These are phyloP conservation scores for Bostrychus sinensis DNA, from an alignment of 2,113 vertebrate genomes.

Conservation along the genomic window DNA sequence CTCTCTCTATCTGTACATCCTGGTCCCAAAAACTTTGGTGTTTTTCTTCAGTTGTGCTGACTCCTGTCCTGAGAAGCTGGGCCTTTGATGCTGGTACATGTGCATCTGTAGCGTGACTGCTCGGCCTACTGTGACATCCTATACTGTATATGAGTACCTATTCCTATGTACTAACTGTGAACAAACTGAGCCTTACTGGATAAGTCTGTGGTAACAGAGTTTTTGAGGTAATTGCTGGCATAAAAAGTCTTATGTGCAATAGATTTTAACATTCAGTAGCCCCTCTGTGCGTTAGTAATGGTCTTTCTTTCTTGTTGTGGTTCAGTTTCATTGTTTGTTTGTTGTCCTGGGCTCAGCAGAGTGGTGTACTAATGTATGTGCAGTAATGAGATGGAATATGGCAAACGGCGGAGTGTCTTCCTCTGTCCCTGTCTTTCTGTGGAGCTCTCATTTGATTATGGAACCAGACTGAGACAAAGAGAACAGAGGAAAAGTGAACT, in stretches of 20 bases:
- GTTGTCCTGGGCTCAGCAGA: slow-evolving; percentile 39
- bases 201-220: too few relatives aligned
- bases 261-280: background rate
- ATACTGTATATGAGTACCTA: too few relatives aligned
- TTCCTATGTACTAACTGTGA: too few relatives aligned
- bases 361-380: slow-evolving; percentile 43
- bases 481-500: slow-evolving; percentile 4
- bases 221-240: too few relatives aligned
- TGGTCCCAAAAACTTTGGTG: too few relatives aligned
- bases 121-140: too few relatives aligned
- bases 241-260: background rate
- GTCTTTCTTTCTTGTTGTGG: slow-evolving; percentile 25
- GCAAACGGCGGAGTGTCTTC: slow-evolving; percentile 33
- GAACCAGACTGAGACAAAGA: slow-evolving; percentile 16
- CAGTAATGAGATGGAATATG: slow-evolving; percentile 61
- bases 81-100: too few relatives aligned
- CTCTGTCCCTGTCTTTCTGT: slow-evolving; percentile 16
- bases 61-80: too few relatives aligned
- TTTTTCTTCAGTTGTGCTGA: too few relatives aligned
- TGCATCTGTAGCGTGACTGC: too few relatives aligned
- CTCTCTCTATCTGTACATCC: too few relatives aligned
- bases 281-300: slow-evolving; percentile 17
- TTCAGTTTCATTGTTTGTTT: slow-evolving; percentile 42
- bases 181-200: too few relatives aligned
- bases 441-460: slow-evolving; percentile 31